A percentile compares a stretch with the other conserved stretches of the same genome.
These are phyloP conservation scores for Rhizomys pruinosus DNA, from an alignment of 2,113 vertebrate genomes.

Conservation along the genomic window DNA sequence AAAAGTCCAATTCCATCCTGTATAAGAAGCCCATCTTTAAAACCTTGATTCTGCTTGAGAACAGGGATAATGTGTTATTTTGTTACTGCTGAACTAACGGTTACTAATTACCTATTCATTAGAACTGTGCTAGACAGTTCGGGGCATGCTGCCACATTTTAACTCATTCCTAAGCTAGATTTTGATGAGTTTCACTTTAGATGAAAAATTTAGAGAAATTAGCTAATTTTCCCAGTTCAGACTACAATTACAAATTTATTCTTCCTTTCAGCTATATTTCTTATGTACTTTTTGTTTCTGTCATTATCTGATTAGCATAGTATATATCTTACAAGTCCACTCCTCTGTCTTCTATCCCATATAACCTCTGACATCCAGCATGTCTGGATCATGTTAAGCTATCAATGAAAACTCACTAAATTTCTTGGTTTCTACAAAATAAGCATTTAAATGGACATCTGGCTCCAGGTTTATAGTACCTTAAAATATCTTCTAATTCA, in stretches of 20 bases:
- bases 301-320: neutral
- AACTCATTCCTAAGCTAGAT: slow-evolving; percentile 1
- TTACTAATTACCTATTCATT: slow-evolving; percentile 14
- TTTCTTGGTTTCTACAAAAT: neutral
- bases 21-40: neutral
- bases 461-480: neutral
- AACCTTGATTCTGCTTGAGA: neutral
- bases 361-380: neutral
- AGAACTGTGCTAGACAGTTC: neutral
- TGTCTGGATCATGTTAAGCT: too few species aligned
- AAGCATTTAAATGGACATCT: neutral
- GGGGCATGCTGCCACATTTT: neutral
- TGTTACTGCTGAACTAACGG: slow-evolving; percentile 35
- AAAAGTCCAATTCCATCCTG: neutral
- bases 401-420: neutral
- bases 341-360: neutral
- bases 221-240: neutral
- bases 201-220: slow-evolving; percentile 28
- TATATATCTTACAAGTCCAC: fast-evolving
- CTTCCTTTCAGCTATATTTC: neutral
- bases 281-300: neutral
- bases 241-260: neutral
- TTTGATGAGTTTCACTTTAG: slow-evolving; percentile 17
- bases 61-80: neutral
- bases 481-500: slow-evolving; percentile 23